phyloP scores from a whole-genome alignment of 2,797 vertebrate species.

The Champsocephalus esox region DNA sequence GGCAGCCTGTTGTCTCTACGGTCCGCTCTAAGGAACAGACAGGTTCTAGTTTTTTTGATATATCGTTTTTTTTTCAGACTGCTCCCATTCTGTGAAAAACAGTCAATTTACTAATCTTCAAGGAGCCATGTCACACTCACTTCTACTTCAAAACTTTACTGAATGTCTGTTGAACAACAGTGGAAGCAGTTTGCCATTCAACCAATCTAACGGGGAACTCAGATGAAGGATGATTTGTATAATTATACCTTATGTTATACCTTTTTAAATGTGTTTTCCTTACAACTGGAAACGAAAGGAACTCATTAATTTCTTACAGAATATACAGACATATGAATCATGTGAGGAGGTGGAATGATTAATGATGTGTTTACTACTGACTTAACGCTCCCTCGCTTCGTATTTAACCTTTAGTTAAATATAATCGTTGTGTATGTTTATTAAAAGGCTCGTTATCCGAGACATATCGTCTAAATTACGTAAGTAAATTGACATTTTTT shows the following conservation, averaged over 20 bases:
- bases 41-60: constrained; percentile 39
- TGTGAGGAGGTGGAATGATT: constrained; percentile 55
- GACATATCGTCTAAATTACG: neutral
- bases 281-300: constrained; percentile 23
- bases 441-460: neutral
- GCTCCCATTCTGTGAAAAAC: constrained; percentile 37
- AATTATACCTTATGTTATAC: constrained; percentile 8
- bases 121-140: neutral
- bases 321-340: constrained; percentile 33
- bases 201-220: constrained; percentile 5
- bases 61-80: constrained; percentile 17
- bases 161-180: constrained; percentile 27
- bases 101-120: constrained; percentile 28
- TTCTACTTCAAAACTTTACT: constrained; percentile 21
- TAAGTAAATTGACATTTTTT: neutral
- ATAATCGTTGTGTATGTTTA: constrained; percentile 32
- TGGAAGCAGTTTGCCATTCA: neutral
- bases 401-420: constrained; percentile 64
- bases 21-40: constrained; percentile 31
- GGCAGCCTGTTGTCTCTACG: constrained; percentile 42
- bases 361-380: constrained; percentile 72
- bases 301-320: constrained; percentile 15
- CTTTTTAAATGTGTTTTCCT: constrained; percentile 7
- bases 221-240: constrained; percentile 18
- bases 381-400: constrained; percentile 56